Percentiles rank a stretch among this genome's conserved stretches.
Evolutionary conservation across 2,888 invertebrate species (phyloP).

Genomic region (Agrotis clavis): DNA sequence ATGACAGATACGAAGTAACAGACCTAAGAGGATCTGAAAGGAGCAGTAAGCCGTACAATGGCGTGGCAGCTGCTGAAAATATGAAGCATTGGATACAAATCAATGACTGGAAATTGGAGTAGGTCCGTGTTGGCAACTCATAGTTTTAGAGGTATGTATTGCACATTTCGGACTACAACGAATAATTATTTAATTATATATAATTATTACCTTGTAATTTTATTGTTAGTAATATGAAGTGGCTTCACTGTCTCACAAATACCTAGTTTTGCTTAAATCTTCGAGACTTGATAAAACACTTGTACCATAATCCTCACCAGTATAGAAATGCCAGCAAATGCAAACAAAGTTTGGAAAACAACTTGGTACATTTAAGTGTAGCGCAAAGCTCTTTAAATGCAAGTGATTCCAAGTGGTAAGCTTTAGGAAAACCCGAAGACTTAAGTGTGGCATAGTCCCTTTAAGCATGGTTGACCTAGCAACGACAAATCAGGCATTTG

Average conservation of each 20-base stretch:
- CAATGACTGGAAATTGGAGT: constrained; percentile 1
- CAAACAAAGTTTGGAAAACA: no score
- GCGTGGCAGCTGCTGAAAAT: constrained; percentile 8
- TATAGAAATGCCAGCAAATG: neutral
- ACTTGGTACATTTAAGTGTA: no score
- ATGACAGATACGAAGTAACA: constrained; percentile 12
- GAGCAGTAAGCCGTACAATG: constrained; percentile 2
- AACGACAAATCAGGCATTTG: no score
- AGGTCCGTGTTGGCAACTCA: constrained; percentile 13
- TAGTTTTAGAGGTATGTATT: neutral
- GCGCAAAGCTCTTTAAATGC: no score
- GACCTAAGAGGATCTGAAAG: neutral
- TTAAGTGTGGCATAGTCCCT: no score
- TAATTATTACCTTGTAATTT: neutral
- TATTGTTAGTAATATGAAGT: neutral
- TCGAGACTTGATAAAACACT: constrained; percentile 1
- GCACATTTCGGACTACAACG: no score
- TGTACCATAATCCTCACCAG: neutral
- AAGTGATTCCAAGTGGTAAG: neutral
- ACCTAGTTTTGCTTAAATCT: neutral
- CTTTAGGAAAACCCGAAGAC: neutral
- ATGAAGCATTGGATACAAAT: constrained; percentile 12
- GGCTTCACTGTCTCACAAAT: neutral
- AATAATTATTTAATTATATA: neutral
- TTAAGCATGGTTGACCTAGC: no score